These are phyloP conservation scores for Tachuris rubrigastra DNA, from an alignment of 2,113 vertebrate genomes.

Conservation along the genomic window DNA sequence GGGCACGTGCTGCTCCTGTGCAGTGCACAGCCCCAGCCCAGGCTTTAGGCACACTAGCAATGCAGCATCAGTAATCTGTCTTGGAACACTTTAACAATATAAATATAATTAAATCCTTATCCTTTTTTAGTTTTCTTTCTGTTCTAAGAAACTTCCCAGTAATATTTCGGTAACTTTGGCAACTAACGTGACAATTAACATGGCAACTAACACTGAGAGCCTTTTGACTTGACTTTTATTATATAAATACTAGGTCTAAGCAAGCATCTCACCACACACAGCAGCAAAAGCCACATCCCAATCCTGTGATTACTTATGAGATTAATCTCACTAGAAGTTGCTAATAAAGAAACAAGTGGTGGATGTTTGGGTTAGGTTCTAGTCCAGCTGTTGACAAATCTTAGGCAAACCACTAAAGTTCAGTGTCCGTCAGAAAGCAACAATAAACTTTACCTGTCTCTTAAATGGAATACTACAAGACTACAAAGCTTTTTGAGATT, in stretches of 20 bases:
- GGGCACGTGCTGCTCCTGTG: background rate
- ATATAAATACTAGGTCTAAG: background rate
- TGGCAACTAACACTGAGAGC: background rate
- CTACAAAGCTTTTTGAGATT: background rate
- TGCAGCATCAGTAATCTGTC: fast-evolving
- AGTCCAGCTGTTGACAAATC: background rate
- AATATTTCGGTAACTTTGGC: background rate
- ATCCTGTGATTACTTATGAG: background rate
- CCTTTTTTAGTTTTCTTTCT: background rate
- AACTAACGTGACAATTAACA: background rate
- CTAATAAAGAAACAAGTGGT: background rate
- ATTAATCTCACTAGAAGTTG: background rate
- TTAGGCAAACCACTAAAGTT: background rate
- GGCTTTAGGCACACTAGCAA: background rate
- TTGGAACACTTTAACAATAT: background rate
- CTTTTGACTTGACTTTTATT: background rate
- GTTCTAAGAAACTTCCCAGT: background rate
- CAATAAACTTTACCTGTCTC: background rate
- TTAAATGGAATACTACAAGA: background rate
- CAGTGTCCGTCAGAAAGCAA: background rate
- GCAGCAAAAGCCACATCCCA: background rate
- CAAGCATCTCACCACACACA: background rate
- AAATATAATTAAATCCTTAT: background rate
- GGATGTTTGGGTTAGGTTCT: background rate
- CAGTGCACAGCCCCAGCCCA: background rate